Evolutionary conservation across 1,140 invertebrate species (phyloP).

Genomic region (Cydia fagiglandana): DNA sequence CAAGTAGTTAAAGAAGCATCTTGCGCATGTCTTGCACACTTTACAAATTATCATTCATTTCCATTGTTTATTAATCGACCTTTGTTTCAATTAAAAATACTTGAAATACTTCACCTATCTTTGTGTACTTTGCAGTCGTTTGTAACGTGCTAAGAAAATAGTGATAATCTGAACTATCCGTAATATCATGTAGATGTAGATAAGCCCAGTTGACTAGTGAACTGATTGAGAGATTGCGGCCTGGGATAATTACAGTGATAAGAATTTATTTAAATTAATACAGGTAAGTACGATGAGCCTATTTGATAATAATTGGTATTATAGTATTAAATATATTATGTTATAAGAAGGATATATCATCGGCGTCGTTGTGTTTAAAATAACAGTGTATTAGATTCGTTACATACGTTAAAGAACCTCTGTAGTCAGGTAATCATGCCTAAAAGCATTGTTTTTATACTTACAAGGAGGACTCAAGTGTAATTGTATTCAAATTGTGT

Average conservation of each 20-base stretch:
- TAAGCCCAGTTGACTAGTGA: slow-evolving; percentile 6
- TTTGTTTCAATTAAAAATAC: slow-evolving; percentile 24
- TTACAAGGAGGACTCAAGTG: too few species aligned
- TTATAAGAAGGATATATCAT: neutral
- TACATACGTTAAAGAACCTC: neutral
- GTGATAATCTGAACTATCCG: slow-evolving; percentile 9
- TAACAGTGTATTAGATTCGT: neutral
- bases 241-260: neutral
- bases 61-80: slow-evolving; percentile 17
- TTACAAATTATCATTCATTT: neutral
- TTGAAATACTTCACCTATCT: slow-evolving; percentile 9
- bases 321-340: neutral
- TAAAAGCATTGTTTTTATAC: too few species aligned
- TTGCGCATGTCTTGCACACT: neutral
- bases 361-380: neutral
- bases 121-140: neutral
- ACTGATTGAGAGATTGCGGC: slow-evolving; percentile 11
- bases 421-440: too few species aligned
- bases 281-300: neutral
- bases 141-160: neutral
- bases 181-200: slow-evolving; percentile 28
- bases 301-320: neutral
- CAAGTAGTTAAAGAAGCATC: neutral
- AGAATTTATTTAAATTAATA: slow-evolving; percentile 4
- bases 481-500: too few species aligned